phyloP scores from a whole-genome alignment of 2,888 invertebrate genomes.

The Temnothorax unifasciatus region DNA sequence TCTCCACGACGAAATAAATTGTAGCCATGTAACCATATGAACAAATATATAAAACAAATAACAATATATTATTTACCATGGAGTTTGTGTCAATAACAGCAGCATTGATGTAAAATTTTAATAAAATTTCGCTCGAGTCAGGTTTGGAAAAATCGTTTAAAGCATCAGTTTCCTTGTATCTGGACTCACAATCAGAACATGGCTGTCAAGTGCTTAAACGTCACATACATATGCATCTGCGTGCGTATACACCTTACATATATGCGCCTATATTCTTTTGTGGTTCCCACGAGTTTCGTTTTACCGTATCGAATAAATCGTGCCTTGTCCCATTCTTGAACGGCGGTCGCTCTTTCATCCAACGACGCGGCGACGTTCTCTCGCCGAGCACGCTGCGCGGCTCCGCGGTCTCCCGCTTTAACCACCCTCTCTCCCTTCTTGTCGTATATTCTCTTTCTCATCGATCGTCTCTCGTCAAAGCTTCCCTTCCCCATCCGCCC shows the following conservation, averaged over 20 bases:
- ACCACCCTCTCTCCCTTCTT: conserved; percentile 45
- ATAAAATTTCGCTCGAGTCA: background rate
- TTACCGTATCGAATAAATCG: conserved; percentile 53
- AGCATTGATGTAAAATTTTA: background rate
- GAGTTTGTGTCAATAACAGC: background rate
- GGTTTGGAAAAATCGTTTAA: background rate
- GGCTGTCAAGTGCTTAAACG: conserved; percentile 2
- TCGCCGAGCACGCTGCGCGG: conserved; percentile 55
- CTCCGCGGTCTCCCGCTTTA: conserved; percentile 57
- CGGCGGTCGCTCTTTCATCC: conserved; percentile 58
- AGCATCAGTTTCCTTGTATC: background rate
- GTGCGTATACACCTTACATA: background rate
- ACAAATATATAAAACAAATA: conserved; percentile 17
- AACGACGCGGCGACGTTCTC: conserved; percentile 62
- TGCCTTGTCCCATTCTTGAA: conserved; percentile 59
- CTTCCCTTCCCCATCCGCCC: conserved; percentile 57
- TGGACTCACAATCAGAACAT: background rate
- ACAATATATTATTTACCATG: conserved; percentile 21
- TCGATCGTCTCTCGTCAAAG: conserved; percentile 63
- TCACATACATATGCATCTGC: background rate
- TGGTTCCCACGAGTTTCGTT: conserved; percentile 46
- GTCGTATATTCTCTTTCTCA: conserved; percentile 56
- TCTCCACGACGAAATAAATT: conserved; percentile 33
- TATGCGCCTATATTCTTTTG: background rate
- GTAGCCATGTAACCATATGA: background rate